Percentiles rank a stretch among this genome's conserved stretches.
Evolutionary conservation across 1,140 invertebrate genomes (phyloP).

Genomic region (Phthorimaea operculella): DNA sequence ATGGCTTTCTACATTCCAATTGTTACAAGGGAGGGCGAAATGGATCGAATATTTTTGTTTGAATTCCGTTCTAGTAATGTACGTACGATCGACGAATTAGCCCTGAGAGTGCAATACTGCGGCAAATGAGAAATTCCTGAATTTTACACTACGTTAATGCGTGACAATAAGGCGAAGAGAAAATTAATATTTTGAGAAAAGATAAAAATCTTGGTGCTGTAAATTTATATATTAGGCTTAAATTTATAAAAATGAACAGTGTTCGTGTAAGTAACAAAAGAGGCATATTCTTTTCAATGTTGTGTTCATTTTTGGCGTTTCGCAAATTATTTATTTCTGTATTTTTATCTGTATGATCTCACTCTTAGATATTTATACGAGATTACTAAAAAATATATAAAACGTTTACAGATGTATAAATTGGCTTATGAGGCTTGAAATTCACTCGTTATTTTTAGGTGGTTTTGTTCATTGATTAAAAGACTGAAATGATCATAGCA

Average conservation of each 20-base stretch:
- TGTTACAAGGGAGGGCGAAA: slow-evolving; percentile 27
- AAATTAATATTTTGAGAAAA: slow-evolving; percentile 64
- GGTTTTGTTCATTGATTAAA: slow-evolving; percentile 54
- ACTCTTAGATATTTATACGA: slow-evolving; percentile 66
- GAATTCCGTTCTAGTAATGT: background rate
- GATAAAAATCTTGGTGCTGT: slow-evolving; percentile 67
- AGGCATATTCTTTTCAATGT: slow-evolving; percentile 61
- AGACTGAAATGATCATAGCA: slow-evolving; percentile 61
- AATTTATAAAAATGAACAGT: slow-evolving; percentile 61
- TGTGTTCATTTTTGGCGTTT: slow-evolving; percentile 66
- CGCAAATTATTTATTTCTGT: slow-evolving; percentile 63
- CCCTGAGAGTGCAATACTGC: slow-evolving; percentile 59
- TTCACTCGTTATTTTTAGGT: slow-evolving; percentile 51
- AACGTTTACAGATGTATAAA: slow-evolving; percentile 62
- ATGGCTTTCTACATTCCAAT: slow-evolving; percentile 47
- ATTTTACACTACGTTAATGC: slow-evolving; percentile 63
- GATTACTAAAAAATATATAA: slow-evolving; percentile 61
- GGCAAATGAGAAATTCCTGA: slow-evolving; percentile 55
- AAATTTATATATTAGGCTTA: slow-evolving; percentile 68
- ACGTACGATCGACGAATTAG: background rate
- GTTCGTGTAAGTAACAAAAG: slow-evolving; percentile 63
- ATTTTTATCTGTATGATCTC: slow-evolving; percentile 64
- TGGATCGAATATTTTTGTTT: slow-evolving; percentile 22
- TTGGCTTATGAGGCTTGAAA: slow-evolving; percentile 64
- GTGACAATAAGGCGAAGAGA: slow-evolving; percentile 67